phyloP scores from a whole-genome alignment of 2,113 vertebrate species.

The Percina caprodes region DNA sequence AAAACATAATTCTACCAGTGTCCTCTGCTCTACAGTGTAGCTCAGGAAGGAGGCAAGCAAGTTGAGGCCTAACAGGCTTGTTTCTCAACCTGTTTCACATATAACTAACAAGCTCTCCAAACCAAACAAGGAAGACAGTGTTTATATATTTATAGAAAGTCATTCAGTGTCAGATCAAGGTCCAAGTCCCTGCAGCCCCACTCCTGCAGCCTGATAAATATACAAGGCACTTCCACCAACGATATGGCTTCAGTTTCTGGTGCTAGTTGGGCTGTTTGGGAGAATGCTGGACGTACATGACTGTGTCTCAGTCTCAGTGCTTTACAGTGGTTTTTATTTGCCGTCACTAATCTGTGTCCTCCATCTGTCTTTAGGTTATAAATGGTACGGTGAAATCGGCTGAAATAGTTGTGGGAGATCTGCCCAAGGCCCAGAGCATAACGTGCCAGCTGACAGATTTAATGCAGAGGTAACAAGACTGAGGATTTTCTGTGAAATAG shows the following conservation, averaged over 20 bases:
- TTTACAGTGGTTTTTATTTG: not conserved
- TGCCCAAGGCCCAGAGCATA: conserved; percentile 68
- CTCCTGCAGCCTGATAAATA: too few species aligned
- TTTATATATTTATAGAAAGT: not conserved
- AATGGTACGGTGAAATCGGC: conserved; percentile 76
- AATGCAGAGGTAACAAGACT: conserved; percentile 82
- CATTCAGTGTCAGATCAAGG: too few species aligned
- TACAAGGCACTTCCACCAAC: not conserved
- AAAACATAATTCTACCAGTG: not conserved
- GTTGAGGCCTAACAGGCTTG: too few species aligned
- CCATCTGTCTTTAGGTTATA: conserved; percentile 75
- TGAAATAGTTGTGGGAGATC: conserved; percentile 46
- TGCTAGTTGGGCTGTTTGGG: too few species aligned
- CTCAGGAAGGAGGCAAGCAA: not conserved
- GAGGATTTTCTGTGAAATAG: not conserved
- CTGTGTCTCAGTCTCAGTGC: too few species aligned
- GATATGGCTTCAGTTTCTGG: not conserved
- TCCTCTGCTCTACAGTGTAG: not conserved
- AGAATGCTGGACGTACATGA: too few species aligned
- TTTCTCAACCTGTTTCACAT: too few species aligned
- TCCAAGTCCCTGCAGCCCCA: too few species aligned
- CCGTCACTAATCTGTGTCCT: not conserved
- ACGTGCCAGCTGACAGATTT: conserved; percentile 72
- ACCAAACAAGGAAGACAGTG: too few species aligned
- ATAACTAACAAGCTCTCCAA: too few species aligned